A percentile compares a stretch with the other conserved stretches of the same genome.
Evolutionary conservation across 2,888 invertebrate genomes (phyloP).

Genomic region (Sclerodermus sp.): DNA sequence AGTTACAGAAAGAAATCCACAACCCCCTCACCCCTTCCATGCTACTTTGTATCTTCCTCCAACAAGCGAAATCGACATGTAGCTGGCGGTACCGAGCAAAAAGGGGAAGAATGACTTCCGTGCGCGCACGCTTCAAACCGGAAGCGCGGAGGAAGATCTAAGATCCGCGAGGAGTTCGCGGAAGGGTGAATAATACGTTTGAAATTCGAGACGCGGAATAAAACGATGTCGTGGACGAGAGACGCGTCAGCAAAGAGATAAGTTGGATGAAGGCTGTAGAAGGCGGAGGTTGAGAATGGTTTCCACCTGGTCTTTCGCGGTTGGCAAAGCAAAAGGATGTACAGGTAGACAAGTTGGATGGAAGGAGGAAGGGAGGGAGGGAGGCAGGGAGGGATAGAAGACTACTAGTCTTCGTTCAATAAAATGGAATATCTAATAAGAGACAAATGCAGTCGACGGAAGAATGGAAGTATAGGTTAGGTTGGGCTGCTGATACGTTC

Average conservation of each 20-base stretch:
- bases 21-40: too few relatives aligned
- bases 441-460: slow-evolving; percentile 44
- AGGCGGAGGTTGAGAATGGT: background rate
- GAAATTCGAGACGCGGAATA: slow-evolving; percentile 55
- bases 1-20: too few relatives aligned
- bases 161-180: slow-evolving; percentile 41
- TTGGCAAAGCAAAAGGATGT: slow-evolving; percentile 30
- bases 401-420: slow-evolving; percentile 44
- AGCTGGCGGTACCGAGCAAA: slow-evolving; percentile 16
- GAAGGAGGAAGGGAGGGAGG: slow-evolving; percentile 12
- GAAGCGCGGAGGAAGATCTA: slow-evolving; percentile 40
- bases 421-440: slow-evolving; percentile 55
- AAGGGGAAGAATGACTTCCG: slow-evolving; percentile 29
- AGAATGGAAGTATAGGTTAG: slow-evolving; percentile 22
- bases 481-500: slow-evolving; percentile 24
- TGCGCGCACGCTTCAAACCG: slow-evolving; percentile 34
- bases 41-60: too few relatives aligned
- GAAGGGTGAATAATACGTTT: slow-evolving; percentile 56
- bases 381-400: slow-evolving; percentile 29
- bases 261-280: background rate
- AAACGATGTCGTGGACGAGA: slow-evolving; percentile 50
- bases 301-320: background rate
- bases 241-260: slow-evolving; percentile 24
- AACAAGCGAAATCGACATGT: slow-evolving; percentile 19
- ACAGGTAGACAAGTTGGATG: slow-evolving; percentile 16